These are phyloP conservation scores for Azorinus chamasolen DNA, from an alignment of 2,888 invertebrate species.

Conservation along the genomic window DNA sequence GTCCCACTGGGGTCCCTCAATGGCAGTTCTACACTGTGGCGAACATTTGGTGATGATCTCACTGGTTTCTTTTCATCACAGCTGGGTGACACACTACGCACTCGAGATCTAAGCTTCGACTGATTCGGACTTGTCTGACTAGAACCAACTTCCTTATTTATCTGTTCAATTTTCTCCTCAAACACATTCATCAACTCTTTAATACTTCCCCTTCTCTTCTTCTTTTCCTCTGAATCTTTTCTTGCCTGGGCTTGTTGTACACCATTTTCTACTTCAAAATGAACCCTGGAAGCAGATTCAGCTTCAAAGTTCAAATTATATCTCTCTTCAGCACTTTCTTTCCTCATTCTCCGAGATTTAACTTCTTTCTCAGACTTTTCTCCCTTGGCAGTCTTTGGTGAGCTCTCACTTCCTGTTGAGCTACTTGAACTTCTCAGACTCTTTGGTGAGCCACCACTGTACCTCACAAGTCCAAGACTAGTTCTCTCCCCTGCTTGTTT, in stretches of 20 bases:
- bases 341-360: conserved; percentile 13
- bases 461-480: conserved; percentile 27
- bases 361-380: conserved; percentile 19
- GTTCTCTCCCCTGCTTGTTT: conserved; percentile 5
- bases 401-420: conserved; percentile 28
- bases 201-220: conserved; percentile 81
- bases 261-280: conserved; percentile 24
- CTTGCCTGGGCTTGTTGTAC: conserved; percentile 16
- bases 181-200: conserved; percentile 80
- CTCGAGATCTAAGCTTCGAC: conserved; percentile 53
- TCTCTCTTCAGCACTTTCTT: conserved; percentile 40
- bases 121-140: conserved; percentile 45
- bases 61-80: conserved; percentile 20
- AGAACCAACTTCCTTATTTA: conserved; percentile 27
- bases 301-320: conserved; percentile 26
- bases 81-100: conserved; percentile 69
- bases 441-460: conserved; percentile 54
- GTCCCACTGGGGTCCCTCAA: conserved; percentile 40
- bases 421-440: conserved; percentile 41
- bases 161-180: conserved; percentile 71
- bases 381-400: conserved; percentile 31
- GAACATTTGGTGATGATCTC: conserved; percentile 55
- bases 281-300: conserved; percentile 31
- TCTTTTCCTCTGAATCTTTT: conserved; percentile 56
- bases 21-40: conserved; percentile 77